Evolutionary conservation across 2,797 vertebrate genomes (phyloP).

Genomic region (Cichlasoma orientale): DNA sequence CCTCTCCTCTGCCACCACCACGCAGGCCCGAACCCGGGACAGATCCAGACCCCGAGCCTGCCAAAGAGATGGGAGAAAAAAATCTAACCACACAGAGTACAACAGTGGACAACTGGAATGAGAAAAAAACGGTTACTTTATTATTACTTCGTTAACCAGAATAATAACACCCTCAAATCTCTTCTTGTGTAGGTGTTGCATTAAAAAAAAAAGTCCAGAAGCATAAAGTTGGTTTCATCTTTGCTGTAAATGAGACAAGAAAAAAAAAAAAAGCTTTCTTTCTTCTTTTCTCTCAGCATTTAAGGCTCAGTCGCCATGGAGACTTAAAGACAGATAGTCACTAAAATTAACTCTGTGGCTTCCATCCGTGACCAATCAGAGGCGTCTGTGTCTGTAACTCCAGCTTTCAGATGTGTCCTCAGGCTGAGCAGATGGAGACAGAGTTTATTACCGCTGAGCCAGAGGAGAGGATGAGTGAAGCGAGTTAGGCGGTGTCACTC

Average conservation of each 20-base stretch:
- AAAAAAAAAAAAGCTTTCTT: neutral
- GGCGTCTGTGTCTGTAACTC: neutral
- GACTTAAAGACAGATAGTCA: slow-evolving; percentile 53
- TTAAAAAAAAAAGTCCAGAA: slow-evolving; percentile 13
- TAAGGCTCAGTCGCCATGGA: slow-evolving; percentile 56
- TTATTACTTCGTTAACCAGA: neutral
- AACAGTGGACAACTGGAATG: neutral
- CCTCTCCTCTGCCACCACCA: slow-evolving; percentile 95
- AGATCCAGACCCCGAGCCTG: slow-evolving; percentile 95
- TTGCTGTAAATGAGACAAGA: neutral
- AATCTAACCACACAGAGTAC: neutral
- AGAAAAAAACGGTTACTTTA: too few relatives aligned
- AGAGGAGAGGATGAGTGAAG: slow-evolving; percentile 10
- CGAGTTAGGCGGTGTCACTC: neutral
- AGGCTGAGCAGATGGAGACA: slow-evolving; percentile 28
- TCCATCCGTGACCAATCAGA: slow-evolving; percentile 61
- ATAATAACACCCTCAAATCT: neutral
- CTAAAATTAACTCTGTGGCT: slow-evolving; percentile 60
- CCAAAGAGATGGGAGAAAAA: neutral
- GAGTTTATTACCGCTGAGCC: slow-evolving; percentile 32
- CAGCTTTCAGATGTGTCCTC: slow-evolving; percentile 29
- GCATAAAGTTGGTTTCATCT: neutral
- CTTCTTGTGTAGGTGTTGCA: neutral
- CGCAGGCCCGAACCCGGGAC: slow-evolving; percentile 95
- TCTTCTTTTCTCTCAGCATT: slow-evolving; percentile 12